These are phyloP conservation scores for Oasisia sp. DNA, from an alignment of 2,888 invertebrate species.

Conservation along the genomic window DNA sequence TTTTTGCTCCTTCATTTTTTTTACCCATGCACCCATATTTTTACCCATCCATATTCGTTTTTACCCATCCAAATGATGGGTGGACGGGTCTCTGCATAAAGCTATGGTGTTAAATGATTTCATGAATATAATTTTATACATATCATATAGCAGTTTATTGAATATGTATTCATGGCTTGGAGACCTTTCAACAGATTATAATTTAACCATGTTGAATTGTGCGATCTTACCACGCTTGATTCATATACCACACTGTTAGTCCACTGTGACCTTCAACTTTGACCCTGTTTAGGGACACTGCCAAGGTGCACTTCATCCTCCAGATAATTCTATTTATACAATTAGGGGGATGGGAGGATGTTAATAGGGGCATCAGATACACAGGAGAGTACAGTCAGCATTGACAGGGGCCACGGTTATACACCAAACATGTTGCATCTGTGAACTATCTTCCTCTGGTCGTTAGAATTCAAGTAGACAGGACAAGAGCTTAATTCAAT, in stretches of 20 bases:
- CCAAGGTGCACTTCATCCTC: background rate
- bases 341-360: background rate
- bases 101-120: background rate
- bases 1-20: too few species aligned
- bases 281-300: background rate
- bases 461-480: background rate
- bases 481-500: background rate
- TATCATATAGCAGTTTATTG: background rate
- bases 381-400: background rate
- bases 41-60: too few species aligned
- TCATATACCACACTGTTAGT: background rate
- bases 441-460: background rate
- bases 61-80: too few species aligned
- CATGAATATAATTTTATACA: too few species aligned
- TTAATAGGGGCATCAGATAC: background rate
- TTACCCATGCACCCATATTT: too few species aligned
- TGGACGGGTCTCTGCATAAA: too few species aligned
- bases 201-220: background rate
- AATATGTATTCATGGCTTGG: background rate
- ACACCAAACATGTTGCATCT: background rate
- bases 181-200: background rate
- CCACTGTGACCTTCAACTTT: background rate
- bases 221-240: background rate
- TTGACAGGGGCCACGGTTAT: background rate
- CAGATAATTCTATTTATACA: background rate